Conservation (phyloP, 2,797 vertebrate species). For the Hippopotamyrus pictus region DNA sequence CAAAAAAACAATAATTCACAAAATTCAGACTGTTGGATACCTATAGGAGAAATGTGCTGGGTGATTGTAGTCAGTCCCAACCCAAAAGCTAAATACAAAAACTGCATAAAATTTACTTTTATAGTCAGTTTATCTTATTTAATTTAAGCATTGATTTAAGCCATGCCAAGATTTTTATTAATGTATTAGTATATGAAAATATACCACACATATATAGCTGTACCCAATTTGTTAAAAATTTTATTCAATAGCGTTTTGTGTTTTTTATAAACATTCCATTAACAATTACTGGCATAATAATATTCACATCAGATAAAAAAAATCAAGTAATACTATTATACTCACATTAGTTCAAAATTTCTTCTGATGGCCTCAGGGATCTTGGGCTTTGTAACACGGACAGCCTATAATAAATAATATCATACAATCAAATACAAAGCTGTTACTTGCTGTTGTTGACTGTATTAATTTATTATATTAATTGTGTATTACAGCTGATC, state of each 20-base stretch:
- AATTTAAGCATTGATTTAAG: neutral
- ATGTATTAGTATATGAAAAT: neutral
- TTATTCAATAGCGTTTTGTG: neutral
- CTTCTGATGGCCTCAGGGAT: constrained; percentile 94
- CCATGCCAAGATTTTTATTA: neutral
- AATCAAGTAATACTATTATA: constrained; percentile 24
- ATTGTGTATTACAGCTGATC: neutral
- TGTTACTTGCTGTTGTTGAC: neutral
- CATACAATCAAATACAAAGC: neutral
- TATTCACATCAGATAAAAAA: neutral
- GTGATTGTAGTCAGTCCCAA: neutral
- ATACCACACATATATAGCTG: neutral
- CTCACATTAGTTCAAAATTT: constrained; percentile 98
- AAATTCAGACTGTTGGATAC: neutral
- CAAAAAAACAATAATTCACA: neutral
- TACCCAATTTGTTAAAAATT: neutral
- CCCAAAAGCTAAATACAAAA: neutral
- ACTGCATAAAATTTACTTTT: neutral
- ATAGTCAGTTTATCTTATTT: neutral
- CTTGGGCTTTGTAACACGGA: constrained; percentile 97
- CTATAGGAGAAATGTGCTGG: neutral
- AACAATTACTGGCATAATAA: neutral
- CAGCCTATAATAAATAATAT: constrained; percentile 67
- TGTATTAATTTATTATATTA: neutral
- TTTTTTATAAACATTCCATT: neutral